Percentiles rank a stretch among this genome's conserved stretches.
Conservation (phyloP, 2,888 invertebrate species). For the Nomada flava region DNA sequence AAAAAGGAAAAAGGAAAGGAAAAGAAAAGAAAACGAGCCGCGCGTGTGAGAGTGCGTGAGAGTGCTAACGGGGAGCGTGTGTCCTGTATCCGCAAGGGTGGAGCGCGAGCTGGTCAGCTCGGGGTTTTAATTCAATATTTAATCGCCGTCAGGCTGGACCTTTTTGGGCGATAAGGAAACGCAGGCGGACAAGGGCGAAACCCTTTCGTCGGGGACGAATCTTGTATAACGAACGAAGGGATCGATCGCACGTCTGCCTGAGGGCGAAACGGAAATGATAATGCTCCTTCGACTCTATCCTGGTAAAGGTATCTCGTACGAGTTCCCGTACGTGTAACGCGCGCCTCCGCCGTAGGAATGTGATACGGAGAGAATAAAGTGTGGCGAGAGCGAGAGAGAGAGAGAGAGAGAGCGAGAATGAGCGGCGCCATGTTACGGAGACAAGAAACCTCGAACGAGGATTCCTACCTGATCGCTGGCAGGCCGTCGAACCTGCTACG, state of each 20-base stretch:
- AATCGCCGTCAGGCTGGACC: background rate
- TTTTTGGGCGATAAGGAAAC: too few species aligned
- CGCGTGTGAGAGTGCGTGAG: constrained; percentile 58
- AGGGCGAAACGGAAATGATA: background rate
- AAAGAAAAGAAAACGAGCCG: constrained; percentile 1
- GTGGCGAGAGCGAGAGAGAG: background rate
- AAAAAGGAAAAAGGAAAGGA: background rate
- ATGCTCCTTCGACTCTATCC: constrained; percentile 10
- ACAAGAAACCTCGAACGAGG: constrained; percentile 81
- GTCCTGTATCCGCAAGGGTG: constrained; percentile 34
- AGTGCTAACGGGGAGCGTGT: constrained; percentile 39
- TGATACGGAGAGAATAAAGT: background rate
- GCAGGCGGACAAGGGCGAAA: too few species aligned
- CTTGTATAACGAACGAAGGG: too few species aligned
- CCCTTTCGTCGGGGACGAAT: too few species aligned
- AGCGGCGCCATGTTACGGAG: constrained; percentile 75
- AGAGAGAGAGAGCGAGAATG: constrained; percentile 32
- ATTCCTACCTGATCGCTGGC: constrained; percentile 82
- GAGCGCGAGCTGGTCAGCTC: background rate
- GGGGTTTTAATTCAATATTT: background rate
- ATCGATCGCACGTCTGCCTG: too few species aligned
- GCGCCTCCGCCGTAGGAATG: background rate
- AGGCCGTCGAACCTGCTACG: constrained; percentile 82
- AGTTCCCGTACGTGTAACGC: constrained; percentile 5
- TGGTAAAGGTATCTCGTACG: background rate